Conservation (phyloP, 1,140 invertebrate genomes). For the Ips nitidus region DNA sequence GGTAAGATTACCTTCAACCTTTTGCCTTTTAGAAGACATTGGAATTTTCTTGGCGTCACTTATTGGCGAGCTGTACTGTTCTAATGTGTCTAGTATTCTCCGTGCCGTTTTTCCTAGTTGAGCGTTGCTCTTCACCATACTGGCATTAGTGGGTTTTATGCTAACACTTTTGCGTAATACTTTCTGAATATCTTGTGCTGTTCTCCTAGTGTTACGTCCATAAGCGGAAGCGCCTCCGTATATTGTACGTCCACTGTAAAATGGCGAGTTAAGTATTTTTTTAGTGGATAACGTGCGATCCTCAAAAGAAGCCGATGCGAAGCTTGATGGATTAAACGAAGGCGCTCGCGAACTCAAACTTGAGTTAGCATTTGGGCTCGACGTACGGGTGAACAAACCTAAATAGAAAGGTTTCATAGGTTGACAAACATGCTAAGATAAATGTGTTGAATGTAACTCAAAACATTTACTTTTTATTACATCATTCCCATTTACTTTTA, state of each 20-base stretch:
- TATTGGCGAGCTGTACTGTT: conserved; percentile 72
- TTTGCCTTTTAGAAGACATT: conserved; percentile 44
- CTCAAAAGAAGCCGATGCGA: conserved; percentile 49
- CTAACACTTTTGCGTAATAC: conserved; percentile 46
- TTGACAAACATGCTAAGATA: not conserved
- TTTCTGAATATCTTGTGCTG: conserved; percentile 27
- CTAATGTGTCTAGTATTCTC: conserved; percentile 69
- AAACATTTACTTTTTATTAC: too few species aligned
- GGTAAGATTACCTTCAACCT: conserved; percentile 31
- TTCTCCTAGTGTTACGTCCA: conserved; percentile 52
- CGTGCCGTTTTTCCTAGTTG: conserved; percentile 61
- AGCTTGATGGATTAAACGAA: conserved; percentile 60
- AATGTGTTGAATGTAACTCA: too few species aligned
- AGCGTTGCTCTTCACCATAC: conserved; percentile 32
- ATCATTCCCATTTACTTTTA: too few species aligned
- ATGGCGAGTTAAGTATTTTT: conserved; percentile 64
- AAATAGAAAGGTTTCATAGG: not conserved
- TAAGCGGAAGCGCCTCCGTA: conserved; percentile 77
- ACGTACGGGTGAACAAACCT: not conserved
- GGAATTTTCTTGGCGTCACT: conserved; percentile 72
- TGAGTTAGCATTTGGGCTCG: conserved; percentile 42
- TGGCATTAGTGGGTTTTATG: conserved; percentile 55
- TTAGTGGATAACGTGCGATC: conserved; percentile 48
- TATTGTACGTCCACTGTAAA: conserved; percentile 77
- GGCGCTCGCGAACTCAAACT: conserved; percentile 57